These are phyloP conservation scores for Redunca redunca DNA, from an alignment of 2,113 vertebrate species.

Conservation along the genomic window DNA sequence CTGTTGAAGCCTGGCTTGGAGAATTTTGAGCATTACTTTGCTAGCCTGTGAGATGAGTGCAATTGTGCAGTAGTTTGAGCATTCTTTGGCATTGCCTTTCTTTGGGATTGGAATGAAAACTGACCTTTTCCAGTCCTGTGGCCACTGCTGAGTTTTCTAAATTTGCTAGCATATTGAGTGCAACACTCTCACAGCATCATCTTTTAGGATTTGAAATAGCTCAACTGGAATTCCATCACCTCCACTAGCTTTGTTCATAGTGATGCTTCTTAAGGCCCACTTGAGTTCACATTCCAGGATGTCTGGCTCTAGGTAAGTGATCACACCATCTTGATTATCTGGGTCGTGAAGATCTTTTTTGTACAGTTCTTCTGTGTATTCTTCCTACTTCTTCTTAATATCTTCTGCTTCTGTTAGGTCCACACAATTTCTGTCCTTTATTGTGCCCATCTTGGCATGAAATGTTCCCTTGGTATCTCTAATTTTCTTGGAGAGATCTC, in stretches of 20 bases:
- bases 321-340: not conserved
- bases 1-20: not conserved
- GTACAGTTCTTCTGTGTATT: not conserved
- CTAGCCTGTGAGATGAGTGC: not conserved
- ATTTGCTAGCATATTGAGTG: not conserved
- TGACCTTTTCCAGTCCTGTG: not conserved
- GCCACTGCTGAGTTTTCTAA: not conserved
- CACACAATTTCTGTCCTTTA: not conserved
- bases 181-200: not conserved
- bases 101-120: not conserved
- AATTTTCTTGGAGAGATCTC: not conserved
- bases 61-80: not conserved
- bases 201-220: not conserved
- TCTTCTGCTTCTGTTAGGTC: not conserved
- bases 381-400: not conserved
- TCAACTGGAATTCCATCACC: not conserved
- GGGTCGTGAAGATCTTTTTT: not conserved
- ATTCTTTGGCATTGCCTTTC: not conserved
- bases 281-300: not conserved
- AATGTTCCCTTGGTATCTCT: not conserved
- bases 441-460: not conserved
- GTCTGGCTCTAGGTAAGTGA: not conserved
- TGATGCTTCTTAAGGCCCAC: not conserved
- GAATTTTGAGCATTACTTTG: not conserved
- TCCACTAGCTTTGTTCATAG: not conserved